Conservation (phyloP, 2,888 invertebrate species). For the Desoria tigrina region DNA sequence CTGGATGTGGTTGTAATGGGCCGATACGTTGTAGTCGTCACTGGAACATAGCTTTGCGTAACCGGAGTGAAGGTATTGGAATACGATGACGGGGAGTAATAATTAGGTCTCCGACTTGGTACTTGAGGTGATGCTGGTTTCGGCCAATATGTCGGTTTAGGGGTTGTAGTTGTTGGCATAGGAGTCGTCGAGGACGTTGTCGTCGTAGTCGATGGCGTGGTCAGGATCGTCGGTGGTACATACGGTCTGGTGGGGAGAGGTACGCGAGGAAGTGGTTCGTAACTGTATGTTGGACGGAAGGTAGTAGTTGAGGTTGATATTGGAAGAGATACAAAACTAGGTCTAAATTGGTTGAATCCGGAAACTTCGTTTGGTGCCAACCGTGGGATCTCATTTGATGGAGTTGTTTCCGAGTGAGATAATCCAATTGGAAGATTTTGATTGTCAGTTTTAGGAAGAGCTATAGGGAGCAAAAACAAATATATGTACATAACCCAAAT, state of each 20-base stretch:
- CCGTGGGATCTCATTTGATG: conserved; percentile 52
- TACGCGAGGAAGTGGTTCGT: conserved; percentile 27
- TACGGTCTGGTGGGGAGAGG: conserved; percentile 20
- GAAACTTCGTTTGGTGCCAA: conserved; percentile 32
- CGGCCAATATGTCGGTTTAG: conserved; percentile 23
- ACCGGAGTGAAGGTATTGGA: conserved; percentile 5
- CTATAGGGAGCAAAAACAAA: conserved; percentile 5
- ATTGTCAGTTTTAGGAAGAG: conserved; percentile 17
- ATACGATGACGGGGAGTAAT: conserved; percentile 21
- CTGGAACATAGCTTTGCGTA: conserved; percentile 18
- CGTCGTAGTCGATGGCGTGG: conserved; percentile 24
- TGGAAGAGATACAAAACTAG: conserved; percentile 31
- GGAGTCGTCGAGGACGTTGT: conserved; percentile 19
- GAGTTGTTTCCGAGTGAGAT: conserved; percentile 37
- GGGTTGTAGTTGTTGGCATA: conserved; percentile 27
- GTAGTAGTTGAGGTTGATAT: conserved; percentile 22
- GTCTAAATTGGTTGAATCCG: conserved; percentile 27
- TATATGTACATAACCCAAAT: background rate
- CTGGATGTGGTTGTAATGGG: conserved; percentile 39
- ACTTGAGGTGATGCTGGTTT: conserved; percentile 13
- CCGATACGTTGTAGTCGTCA: conserved; percentile 19
- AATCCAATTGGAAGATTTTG: conserved; percentile 22
- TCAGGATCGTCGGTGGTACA: conserved; percentile 25
- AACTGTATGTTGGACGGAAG: conserved; percentile 36
- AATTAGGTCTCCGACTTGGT: conserved; percentile 7